Evolutionary conservation across 2,888 invertebrate genomes (phyloP), one percentile per base, ranked within the genome.

Genomic region (Catocala nupta): DNA sequence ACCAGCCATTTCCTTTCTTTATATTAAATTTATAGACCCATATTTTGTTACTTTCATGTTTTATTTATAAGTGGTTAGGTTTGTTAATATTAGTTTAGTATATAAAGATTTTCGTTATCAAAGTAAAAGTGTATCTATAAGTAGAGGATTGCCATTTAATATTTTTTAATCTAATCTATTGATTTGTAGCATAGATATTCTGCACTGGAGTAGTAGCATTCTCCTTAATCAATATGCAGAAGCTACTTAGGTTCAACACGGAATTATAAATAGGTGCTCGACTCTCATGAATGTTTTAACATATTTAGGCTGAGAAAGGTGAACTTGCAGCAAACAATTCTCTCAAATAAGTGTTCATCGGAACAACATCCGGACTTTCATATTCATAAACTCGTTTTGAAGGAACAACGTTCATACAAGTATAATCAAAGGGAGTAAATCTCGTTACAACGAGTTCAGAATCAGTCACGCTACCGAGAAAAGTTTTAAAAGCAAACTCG

Each of bases 361-460:
- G 6, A 33, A 69, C 47, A 56, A 68, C 39, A 71, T 63, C 45
- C 54, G 39, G 9, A 6, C 43, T 44, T 50, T 44, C 44, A 51
- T 39, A 44, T 55, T 60, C 33, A 45, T 50, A 45, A 50, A 58
- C 50, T 36, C 44, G 47, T 55, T 57, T 25, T 53, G n/a, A 59
- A 59, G 55, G 11, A 25, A 51, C 36, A 45, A 65, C 66, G 64
- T 73, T 63, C 64, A 63, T 54, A 64, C 60, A 62, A 60, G 54
- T 64, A 66, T 69, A 66, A 71, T 59, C 39, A 63, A 64, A 51
- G 45, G 63, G 50, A 62, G 54, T 47, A 62, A 71, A 70, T 64
- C 71, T 71, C 67, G 57, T 75, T 70, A 68, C 68, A 63, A 58
- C 50, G 57, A 78, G 69, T 77, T 79, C 68, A n/a, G 50, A 69